Base-by-base conservation (phyloP, 2,113 vertebrate species). In the Chitala chitala region DNA sequence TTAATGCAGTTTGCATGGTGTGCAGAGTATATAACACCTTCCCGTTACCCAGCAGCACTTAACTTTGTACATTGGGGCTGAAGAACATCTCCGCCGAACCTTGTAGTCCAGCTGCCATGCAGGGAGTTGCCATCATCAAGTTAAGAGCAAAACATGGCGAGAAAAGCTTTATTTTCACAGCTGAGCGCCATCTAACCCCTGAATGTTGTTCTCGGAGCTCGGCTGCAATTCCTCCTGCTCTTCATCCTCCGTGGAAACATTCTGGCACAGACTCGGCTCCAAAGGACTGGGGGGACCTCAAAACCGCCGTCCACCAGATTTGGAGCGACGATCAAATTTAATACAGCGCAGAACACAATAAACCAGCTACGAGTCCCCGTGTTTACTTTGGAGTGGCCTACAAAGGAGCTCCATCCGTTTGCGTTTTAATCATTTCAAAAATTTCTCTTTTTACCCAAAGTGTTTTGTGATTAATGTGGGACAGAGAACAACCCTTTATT, bases 351-450 rank as follows among this genome's bases (percentile, higher is more conserved):
- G 56, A 56, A 77, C 59, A 68, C 69, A 75, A 75, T 53, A 68
- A 71, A 66, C 61, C 69, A 68, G 38, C 38, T 36, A 46, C 46
- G 51, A 46, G 53, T 40, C 59, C 22, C 24, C 20, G 2, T 64
- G 55, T 69, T 72, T 75, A 68, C 54, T 40, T 50, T 75, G 72
- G 72, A 56, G 61, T 20, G 15, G 59, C 55, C 58, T 50, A 66
- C 61, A 65, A 24, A 46, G n/a, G n/a, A n/a, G 24, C 72, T 77
- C 72, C 44, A 72, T 68, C 61, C 24, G 1, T 46, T 58, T 36
- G 59, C 53, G 69, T 54, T 76, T 80, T 72, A 46, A 77, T 76
- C 70, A 69, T 76, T 76, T 70, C 42, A 24, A 40, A 63, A 48
- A 64, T 69, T 66, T 70, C 29, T 53, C 69, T 70, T 77, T 71